Evolutionary conservation across 2,888 invertebrate species (phyloP).

Genomic region (Netelia fuscicornis): DNA sequence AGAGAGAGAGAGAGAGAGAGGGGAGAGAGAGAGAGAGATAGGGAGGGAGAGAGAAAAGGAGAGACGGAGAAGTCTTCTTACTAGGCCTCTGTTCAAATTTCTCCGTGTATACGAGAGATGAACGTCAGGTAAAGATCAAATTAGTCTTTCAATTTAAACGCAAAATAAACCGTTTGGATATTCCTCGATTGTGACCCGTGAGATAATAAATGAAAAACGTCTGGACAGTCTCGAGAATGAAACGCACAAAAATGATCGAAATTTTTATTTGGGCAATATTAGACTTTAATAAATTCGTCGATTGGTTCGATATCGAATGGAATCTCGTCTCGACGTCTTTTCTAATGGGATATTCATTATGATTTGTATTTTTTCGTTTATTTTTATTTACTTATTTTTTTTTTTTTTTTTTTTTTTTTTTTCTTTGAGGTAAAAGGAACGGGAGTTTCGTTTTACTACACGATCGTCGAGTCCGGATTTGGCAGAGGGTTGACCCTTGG

Average conservation of each 20-base stretch:
- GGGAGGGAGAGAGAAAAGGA: conserved; percentile 45
- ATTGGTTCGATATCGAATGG: neutral
- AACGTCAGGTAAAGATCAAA: conserved; percentile 34
- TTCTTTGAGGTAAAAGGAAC: neutral
- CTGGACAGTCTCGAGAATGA: neutral
- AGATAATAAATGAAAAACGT: neutral
- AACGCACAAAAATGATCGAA: conserved; percentile 47
- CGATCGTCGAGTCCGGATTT: neutral
- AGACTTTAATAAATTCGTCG: conserved; percentile 20
- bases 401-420: neutral
- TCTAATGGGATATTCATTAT: no score
- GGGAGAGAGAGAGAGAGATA: conserved; percentile 46
- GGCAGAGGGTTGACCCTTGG: neutral
- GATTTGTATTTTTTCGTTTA: neutral
- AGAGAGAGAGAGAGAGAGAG: conserved; percentile 50
- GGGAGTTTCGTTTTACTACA: conserved; percentile 52
- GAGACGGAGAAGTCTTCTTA: conserved; percentile 46
- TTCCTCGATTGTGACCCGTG: neutral
- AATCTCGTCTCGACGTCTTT: neutral
- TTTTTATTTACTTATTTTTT: neutral
- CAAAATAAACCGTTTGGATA: conserved; percentile 33
- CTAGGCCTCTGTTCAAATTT: conserved; percentile 11
- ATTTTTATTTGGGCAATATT: conserved; percentile 54
- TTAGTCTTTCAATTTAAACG: conserved; percentile 37
- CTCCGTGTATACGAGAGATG: conserved; percentile 7